These are phyloP conservation scores for Eulemur albifrons DNA, from an alignment of 2,797 vertebrate genomes.

Conservation along the genomic window DNA sequence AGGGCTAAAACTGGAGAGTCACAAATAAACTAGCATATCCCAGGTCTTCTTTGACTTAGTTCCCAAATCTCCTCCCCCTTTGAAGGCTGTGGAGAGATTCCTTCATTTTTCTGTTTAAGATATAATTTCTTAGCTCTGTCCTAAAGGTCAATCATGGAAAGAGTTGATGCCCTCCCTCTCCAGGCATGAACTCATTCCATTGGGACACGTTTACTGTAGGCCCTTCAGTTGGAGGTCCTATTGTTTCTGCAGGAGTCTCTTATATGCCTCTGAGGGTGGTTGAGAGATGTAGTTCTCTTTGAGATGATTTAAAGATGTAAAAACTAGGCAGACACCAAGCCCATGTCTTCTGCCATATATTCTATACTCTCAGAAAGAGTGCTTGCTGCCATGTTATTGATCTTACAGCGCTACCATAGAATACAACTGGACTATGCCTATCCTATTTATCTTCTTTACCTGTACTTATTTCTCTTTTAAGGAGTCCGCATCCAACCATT, in stretches of 20 bases:
- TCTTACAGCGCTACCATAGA: neutral
- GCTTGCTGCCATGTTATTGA: neutral
- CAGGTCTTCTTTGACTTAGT: neutral
- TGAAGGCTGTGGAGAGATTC: neutral
- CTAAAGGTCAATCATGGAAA: neutral
- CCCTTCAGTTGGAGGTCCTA: neutral
- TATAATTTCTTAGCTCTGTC: neutral
- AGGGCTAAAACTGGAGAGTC: neutral
- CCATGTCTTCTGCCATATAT: neutral
- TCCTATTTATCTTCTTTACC: neutral
- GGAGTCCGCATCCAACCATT: no score
- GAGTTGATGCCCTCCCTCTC: neutral
- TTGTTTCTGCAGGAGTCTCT: neutral
- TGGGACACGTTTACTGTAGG: neutral
- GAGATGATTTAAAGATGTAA: neutral
- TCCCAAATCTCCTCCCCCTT: neutral
- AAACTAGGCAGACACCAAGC: neutral
- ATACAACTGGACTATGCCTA: no score
- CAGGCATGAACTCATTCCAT: neutral
- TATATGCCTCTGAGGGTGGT: neutral
- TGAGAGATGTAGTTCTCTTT: neutral
- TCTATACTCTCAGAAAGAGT: neutral
- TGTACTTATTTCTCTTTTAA: neutral
- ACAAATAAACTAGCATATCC: neutral
- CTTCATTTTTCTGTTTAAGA: neutral